Evolutionary conservation across 2,888 invertebrate species (phyloP).

Genomic region (Chrysotoxum bicinctum): DNA sequence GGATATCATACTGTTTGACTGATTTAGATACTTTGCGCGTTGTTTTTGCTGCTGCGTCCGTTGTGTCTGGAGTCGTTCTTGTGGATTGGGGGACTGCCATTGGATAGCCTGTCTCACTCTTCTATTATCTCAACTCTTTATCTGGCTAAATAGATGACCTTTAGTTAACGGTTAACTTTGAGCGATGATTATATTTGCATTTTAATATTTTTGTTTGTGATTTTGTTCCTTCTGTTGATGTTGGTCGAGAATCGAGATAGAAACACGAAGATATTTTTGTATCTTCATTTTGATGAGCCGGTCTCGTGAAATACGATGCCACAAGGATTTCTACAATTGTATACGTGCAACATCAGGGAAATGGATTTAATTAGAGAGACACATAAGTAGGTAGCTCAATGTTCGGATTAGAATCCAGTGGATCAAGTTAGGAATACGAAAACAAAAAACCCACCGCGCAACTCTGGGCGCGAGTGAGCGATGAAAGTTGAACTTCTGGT

Average conservation of each 20-base stretch:
- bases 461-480: conserved; percentile 9
- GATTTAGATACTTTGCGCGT: conserved; percentile 65
- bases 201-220: conserved; percentile 51
- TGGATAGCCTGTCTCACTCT: conserved; percentile 28
- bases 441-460: conserved; percentile 34
- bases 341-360: conserved; percentile 16
- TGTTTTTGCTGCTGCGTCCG: conserved; percentile 36
- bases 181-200: conserved; percentile 70
- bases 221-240: conserved; percentile 9
- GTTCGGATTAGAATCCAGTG: conserved; percentile 64
- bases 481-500: conserved; percentile 71
- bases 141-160: conserved; percentile 67
- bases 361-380: conserved; percentile 65
- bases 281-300: conserved; percentile 6
- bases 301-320: conserved; percentile 45
- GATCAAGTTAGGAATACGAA: conserved; percentile 42
- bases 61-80: conserved; percentile 37
- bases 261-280: conserved; percentile 13
- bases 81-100: not conserved
- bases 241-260: not conserved
- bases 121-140: conserved; percentile 40
- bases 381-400: conserved; percentile 67
- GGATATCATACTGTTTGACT: conserved; percentile 67
- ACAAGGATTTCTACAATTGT: conserved; percentile 40
- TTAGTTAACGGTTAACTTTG: conserved; percentile 69